These are phyloP conservation scores for Haemorhous mexicanus DNA, from an alignment of 2,113 vertebrate genomes.

Conservation along the genomic window DNA sequence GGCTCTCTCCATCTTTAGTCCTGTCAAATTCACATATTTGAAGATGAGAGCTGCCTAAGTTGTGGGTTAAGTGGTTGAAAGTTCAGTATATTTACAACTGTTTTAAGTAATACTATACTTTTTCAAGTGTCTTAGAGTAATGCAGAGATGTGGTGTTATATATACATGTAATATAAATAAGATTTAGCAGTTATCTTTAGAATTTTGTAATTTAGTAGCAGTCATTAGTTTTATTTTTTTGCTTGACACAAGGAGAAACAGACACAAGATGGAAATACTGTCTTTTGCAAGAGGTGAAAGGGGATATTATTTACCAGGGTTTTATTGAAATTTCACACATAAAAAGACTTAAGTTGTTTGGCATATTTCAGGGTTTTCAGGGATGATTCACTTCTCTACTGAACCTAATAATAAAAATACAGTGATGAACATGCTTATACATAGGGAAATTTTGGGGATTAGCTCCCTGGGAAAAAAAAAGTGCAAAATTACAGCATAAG, in stretches of 20 bases:
- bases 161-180: background rate
- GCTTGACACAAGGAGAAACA: background rate
- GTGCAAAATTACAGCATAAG: background rate
- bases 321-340: background rate
- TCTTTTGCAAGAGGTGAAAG: background rate
- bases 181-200: background rate
- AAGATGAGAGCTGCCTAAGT: background rate
- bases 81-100: background rate
- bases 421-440: background rate
- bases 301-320: background rate
- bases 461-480: background rate
- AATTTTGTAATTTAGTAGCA: background rate
- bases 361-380: background rate
- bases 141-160: background rate
- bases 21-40: background rate
- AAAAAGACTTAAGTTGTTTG: background rate
- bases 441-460: background rate
- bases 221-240: background rate
- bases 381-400: background rate
- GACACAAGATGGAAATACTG: background rate
- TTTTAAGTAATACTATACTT: background rate
- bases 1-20: background rate
- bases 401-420: background rate
- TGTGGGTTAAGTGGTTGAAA: background rate
- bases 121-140: background rate